phyloP scores from a whole-genome alignment of 2,888 invertebrate species.

The Drosophila seclusa region DNA sequence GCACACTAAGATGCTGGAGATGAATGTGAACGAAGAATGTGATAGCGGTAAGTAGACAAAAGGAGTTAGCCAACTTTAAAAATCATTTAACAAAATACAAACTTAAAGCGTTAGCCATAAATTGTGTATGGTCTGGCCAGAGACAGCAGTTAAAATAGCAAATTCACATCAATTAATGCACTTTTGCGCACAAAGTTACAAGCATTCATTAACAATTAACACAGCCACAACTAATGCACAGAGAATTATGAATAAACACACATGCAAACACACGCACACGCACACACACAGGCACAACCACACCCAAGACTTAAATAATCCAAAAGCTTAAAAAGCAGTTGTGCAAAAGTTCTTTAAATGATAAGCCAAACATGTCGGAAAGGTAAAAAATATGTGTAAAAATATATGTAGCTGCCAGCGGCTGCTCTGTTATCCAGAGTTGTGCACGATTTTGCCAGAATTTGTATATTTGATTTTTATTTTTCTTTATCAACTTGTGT shows the following conservation, averaged over 20 bases:
- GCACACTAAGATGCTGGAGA: slow-evolving; percentile 94
- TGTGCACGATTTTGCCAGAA: slow-evolving; percentile 5
- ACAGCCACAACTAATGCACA: slow-evolving; percentile 32
- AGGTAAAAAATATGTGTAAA: slow-evolving; percentile 5
- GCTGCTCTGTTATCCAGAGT: slow-evolving; percentile 1
- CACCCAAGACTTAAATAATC: slow-evolving; percentile 20
- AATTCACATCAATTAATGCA: slow-evolving; percentile 31
- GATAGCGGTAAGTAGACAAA: slow-evolving; percentile 91
- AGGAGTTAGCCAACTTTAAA: neutral
- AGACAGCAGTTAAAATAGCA: slow-evolving; percentile 10
- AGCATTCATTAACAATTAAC: slow-evolving; percentile 33
- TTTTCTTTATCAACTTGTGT: neutral
- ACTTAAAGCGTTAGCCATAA: slow-evolving; percentile 15
- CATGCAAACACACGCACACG: slow-evolving; percentile 17
- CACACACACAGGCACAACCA: slow-evolving; percentile 24
- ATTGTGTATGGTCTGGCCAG: slow-evolving; percentile 27
- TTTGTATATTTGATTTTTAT: neutral
- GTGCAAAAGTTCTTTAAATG: slow-evolving; percentile 20
- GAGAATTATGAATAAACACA: slow-evolving; percentile 15
- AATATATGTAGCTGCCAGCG: slow-evolving; percentile 7
- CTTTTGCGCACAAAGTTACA: slow-evolving; percentile 56
- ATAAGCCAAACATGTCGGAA: slow-evolving; percentile 18
- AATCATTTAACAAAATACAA: neutral
- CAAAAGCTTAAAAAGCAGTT: slow-evolving; percentile 19
- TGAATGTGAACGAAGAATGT: slow-evolving; percentile 93